Conservation (phyloP, 2,113 vertebrate genomes). For the Lipophrys pholis region DNA sequence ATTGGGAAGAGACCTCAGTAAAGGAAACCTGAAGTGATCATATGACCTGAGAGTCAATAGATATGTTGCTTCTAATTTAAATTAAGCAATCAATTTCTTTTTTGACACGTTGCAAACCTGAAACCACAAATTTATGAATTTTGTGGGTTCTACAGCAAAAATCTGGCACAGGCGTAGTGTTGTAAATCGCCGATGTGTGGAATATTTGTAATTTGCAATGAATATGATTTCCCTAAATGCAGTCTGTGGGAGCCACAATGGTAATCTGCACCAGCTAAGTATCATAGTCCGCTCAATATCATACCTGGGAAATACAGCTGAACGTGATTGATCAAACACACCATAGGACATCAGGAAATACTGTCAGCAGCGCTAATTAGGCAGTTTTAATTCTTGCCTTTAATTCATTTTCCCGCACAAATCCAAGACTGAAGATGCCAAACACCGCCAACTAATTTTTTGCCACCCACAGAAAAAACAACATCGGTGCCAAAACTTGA, state of each 20-base stretch:
- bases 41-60: not conserved
- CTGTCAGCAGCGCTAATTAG: conserved; percentile 58
- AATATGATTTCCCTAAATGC: conserved; percentile 37
- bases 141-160: conserved; percentile 10
- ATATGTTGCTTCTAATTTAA: not conserved
- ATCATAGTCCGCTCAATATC: conserved; percentile 14
- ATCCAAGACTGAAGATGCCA: conserved; percentile 46
- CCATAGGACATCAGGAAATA: conserved; percentile 48
- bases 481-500: conserved; percentile 57
- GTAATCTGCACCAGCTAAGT: conserved; percentile 29
- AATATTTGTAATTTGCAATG: conserved; percentile 41
- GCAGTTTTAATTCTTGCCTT: conserved; percentile 64
- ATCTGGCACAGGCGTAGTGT: not conserved
- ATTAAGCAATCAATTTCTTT: not conserved
- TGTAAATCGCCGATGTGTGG: not conserved
- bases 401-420: conserved; percentile 61
- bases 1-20: conserved; percentile 4
- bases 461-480: conserved; percentile 66
- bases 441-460: conserved; percentile 63
- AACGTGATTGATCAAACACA: conserved; percentile 63
- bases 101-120: not conserved
- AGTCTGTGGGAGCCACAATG: conserved; percentile 29
- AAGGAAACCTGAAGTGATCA: conserved; percentile 8
- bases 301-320: conserved; percentile 57
- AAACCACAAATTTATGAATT: not conserved